Conservation (phyloP, 2,113 vertebrate species). For the Addax nasomaculatus region DNA sequence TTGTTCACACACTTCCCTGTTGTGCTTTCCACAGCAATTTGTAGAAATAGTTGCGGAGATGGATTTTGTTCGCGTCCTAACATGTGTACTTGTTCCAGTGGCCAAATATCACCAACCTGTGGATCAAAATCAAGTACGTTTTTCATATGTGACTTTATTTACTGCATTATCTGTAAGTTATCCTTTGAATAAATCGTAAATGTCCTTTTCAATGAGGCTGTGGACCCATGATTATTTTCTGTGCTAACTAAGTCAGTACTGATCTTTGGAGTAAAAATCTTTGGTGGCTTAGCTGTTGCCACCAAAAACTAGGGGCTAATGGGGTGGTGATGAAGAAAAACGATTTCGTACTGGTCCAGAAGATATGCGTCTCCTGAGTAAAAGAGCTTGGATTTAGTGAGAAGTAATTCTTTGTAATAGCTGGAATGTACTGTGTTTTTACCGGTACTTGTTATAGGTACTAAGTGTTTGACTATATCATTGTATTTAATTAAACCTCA, state of each 20-base stretch:
- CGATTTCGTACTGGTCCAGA: not conserved
- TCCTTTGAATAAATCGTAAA: not conserved
- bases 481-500: not conserved
- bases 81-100: conserved; percentile 89
- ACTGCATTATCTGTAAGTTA: not conserved
- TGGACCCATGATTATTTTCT: not conserved
- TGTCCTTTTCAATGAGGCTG: not conserved
- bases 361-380: not conserved
- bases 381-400: not conserved
- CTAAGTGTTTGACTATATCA: not conserved
- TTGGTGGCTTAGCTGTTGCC: not conserved
- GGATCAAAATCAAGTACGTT: conserved; percentile 79
- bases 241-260: not conserved
- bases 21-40: conserved; percentile 84
- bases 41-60: conserved; percentile 88
- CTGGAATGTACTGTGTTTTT: not conserved
- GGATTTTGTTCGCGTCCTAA: conserved; percentile 92
- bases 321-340: not conserved
- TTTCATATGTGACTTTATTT: not conserved
- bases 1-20: not conserved
- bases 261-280: not conserved
- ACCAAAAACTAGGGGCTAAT: not conserved
- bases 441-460: not conserved
- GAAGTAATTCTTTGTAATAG: not conserved
- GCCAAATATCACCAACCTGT: conserved; percentile 86